Conservation (phyloP, 1,140 invertebrate species). For the Cydia pomonella region DNA sequence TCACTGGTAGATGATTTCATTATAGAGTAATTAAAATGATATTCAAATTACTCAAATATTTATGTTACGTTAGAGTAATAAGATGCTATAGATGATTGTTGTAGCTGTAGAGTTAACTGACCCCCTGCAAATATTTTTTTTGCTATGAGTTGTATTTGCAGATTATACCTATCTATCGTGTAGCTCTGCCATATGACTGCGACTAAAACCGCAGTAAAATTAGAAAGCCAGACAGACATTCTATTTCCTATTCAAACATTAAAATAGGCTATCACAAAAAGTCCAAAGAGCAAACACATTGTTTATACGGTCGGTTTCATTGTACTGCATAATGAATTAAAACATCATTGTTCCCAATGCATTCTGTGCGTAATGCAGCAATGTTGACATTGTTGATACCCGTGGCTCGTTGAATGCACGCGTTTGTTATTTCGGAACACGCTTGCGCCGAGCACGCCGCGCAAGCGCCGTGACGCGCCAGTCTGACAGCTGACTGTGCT, state of each 20-base stretch:
- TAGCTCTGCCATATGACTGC: too few relatives aligned
- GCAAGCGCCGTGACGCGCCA: neutral
- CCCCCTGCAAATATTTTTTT: too few relatives aligned
- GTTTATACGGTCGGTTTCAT: neutral
- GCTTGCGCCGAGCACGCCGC: constrained; percentile 4
- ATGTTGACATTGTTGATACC: constrained; percentile 6
- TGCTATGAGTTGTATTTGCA: too few relatives aligned
- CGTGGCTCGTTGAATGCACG: neutral
- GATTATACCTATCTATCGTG: too few relatives aligned
- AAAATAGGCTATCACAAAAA: constrained; percentile 11
- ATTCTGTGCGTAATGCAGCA: neutral
- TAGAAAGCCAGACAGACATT: constrained; percentile 17
- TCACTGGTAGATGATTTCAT: too few relatives aligned
- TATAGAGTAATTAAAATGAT: too few relatives aligned
- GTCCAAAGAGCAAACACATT: constrained; percentile 16
- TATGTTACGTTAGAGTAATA: too few relatives aligned
- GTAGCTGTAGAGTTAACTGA: too few relatives aligned
- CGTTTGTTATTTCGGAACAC: neutral
- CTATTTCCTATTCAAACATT: constrained; percentile 17
- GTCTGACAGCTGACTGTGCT: neutral
- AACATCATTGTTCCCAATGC: constrained; percentile 16
- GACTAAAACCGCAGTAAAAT: neutral
- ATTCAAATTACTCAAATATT: too few relatives aligned
- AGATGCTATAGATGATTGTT: too few relatives aligned
- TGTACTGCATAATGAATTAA: constrained; percentile 8